phyloP scores from a whole-genome alignment of 2,888 invertebrate species.

The Dicyrtoma fusca region DNA sequence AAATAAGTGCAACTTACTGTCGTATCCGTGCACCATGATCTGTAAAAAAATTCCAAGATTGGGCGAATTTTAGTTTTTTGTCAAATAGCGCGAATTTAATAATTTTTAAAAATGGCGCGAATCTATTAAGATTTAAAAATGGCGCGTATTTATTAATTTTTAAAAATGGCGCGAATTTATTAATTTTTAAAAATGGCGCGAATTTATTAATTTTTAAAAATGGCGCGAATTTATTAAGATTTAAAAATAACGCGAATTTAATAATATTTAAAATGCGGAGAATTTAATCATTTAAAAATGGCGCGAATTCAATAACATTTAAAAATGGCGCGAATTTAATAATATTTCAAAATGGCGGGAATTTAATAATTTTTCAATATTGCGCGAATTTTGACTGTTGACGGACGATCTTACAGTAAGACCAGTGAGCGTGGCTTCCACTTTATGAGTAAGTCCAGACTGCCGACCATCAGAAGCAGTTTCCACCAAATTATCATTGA shows the following conservation, averaged over 20 bases:
- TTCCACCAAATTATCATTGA: neutral
- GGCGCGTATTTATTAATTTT: neutral
- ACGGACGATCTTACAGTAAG: constrained; percentile 12
- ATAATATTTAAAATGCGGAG: neutral
- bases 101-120: too few relatives aligned
- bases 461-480: constrained; percentile 12
- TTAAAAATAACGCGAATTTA: neutral
- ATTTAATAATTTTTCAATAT: too few relatives aligned
- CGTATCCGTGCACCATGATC: constrained; percentile 85
- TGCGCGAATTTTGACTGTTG: too few relatives aligned
- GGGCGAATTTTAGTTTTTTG: too few relatives aligned
- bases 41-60: constrained; percentile 58
- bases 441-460: constrained; percentile 13
- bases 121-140: neutral
- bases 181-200: neutral
- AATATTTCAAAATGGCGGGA: neutral
- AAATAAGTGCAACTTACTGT: constrained; percentile 81
- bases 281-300: neutral
- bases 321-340: neutral
- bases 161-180: neutral
- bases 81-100: too few relatives aligned
- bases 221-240: neutral
- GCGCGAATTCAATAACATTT: neutral
- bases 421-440: constrained; percentile 22
- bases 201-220: neutral